Evolutionary conservation across 2,113 vertebrate species (phyloP), one percentile per base, ranked within the genome.

Genomic region (Polyodon spathula): DNA sequence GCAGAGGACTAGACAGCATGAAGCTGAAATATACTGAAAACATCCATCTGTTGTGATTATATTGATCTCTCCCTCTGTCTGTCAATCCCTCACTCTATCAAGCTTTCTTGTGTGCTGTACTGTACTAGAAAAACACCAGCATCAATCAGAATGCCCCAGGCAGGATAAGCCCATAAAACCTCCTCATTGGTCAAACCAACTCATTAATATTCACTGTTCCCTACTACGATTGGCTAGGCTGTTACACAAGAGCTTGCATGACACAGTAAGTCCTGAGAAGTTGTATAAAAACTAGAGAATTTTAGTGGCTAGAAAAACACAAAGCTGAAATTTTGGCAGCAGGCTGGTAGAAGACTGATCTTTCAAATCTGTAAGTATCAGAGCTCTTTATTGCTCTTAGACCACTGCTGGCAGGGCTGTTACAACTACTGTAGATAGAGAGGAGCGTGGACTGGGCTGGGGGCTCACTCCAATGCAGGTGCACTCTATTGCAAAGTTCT

Each of bases 261-360:
- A 85, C 82, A 80, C 77, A 79, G 77, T 11, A 27, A 69, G 77
- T 66, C 78, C 78, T 73, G 70, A 62, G 71, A 86, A 87, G 80
- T 85, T 86, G 79, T 73, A 77, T 73, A 69, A 79, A 71, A 60
- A 55, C 40, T 55, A 71, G 66, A 68, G 72, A 71, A 71, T 67
- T 65, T 75, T 12, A 56, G 78, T 76, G 76, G 78, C 70, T 74
- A n/a, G 15, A 51, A 58, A 40, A 44, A 37, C 40, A 17, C 55
- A 38, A 37, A 8, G 27, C 11, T 12, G 8, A 58, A 15, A 40
- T 17, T 9, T 15, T 15, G 7, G 8, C 9, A 57, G 12, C 11
- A 48, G 15, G 10, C 27, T 27, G 27, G 27, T 27, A 27, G 27
- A 27, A 27, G 27, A 27, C 27, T 27, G 27, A 27, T 27, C 27